phyloP scores from a whole-genome alignment of 2,888 invertebrate species.

The Pandemis heparana region DNA sequence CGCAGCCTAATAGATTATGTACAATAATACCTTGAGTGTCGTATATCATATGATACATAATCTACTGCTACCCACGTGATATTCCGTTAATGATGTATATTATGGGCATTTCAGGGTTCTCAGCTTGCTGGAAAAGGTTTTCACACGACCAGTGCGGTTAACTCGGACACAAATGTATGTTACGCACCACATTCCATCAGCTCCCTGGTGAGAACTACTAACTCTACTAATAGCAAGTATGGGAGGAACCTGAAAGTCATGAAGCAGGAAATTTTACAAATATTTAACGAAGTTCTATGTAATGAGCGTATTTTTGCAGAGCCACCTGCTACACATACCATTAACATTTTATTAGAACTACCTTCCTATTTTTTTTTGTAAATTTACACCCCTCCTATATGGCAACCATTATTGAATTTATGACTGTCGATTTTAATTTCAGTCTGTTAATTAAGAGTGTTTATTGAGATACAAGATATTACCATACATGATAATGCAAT shows the following conservation, averaged over 20 bases:
- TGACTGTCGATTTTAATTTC: too few relatives aligned
- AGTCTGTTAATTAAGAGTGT: too few relatives aligned
- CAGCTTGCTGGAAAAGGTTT: conserved; percentile 74
- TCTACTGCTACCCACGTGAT: conserved; percentile 50
- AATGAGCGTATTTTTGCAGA: background rate
- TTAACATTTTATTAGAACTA: too few relatives aligned
- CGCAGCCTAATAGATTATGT: conserved; percentile 10
- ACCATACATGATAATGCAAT: too few relatives aligned
- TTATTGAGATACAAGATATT: too few relatives aligned
- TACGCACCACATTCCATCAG: conserved; percentile 68
- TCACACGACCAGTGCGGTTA: conserved; percentile 78
- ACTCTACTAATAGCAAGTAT: conserved; percentile 72
- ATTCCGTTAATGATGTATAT: conserved; percentile 34
- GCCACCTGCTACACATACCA: too few relatives aligned
- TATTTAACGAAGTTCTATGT: background rate
- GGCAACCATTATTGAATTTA: too few relatives aligned
- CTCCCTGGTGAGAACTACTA: conserved; percentile 84
- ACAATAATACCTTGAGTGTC: conserved; percentile 19
- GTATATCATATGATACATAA: conserved; percentile 18
- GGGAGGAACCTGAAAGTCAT: conserved; percentile 45
- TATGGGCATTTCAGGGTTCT: conserved; percentile 67
- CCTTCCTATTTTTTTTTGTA: too few relatives aligned
- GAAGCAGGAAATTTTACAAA: conserved; percentile 49
- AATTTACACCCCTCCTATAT: too few relatives aligned
- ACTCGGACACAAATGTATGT: conserved; percentile 76